These are phyloP conservation scores for Sphyrna mokarran DNA, from an alignment of 2,113 vertebrate species.

Conservation along the genomic window DNA sequence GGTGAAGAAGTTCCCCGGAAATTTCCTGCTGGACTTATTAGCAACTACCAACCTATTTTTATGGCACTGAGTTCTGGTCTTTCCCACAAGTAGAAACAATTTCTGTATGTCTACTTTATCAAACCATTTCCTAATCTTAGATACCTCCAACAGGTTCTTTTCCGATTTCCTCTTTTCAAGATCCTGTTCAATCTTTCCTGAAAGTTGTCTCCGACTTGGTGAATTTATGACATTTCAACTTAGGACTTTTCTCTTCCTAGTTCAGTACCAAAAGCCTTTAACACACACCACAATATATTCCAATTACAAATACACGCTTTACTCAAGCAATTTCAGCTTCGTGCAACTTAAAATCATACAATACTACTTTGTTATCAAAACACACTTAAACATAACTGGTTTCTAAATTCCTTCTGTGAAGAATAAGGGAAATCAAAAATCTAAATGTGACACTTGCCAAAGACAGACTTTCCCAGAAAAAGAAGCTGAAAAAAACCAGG, in stretches of 20 bases:
- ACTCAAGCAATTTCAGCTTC: background rate
- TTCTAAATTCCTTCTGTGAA: background rate
- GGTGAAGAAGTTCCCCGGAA: background rate
- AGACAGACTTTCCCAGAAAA: background rate
- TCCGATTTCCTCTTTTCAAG: background rate
- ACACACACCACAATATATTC: background rate
- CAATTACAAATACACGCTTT: background rate
- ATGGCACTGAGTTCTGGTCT: background rate
- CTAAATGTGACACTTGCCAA: background rate
- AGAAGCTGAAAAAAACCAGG: too few species aligned
- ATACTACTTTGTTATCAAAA: too few species aligned
- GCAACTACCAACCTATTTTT: background rate
- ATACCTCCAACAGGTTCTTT: background rate
- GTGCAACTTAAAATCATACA: background rate
- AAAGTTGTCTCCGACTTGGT: too few species aligned
- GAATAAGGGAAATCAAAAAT: background rate
- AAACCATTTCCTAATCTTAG: background rate
- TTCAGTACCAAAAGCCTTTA: background rate
- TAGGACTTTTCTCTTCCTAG: background rate
- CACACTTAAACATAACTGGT: too few species aligned
- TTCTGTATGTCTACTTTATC: background rate
- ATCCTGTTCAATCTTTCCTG: background rate
- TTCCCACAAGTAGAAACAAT: background rate
- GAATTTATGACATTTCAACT: background rate
- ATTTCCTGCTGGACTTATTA: background rate